Conservation (phyloP, 2,797 vertebrate species). For the Labeo calbasu region DNA sequence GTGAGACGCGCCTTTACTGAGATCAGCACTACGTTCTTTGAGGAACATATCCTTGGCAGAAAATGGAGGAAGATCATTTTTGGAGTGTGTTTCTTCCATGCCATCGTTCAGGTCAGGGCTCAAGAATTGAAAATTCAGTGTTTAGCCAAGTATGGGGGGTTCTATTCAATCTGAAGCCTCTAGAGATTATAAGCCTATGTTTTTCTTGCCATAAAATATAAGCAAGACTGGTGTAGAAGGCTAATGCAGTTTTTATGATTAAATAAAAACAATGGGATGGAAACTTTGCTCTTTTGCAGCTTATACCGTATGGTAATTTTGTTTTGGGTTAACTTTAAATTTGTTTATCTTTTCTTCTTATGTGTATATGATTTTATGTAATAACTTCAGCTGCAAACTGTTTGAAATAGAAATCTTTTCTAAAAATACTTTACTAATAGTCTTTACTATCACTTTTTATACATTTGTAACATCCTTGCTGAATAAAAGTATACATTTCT, state of each 20-base stretch:
- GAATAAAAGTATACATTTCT: neutral
- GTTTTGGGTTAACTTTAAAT: neutral
- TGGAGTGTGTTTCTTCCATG: conserved; percentile 83
- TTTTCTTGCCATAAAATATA: neutral
- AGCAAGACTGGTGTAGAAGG: neutral
- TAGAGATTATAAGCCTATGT: neutral
- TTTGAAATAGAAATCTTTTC: too few species aligned
- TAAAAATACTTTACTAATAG: neutral
- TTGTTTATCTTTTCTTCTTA: neutral
- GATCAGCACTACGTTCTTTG: conserved; percentile 79
- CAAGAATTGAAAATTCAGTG: neutral
- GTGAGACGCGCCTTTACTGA: conserved; percentile 82
- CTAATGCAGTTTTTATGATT: neutral
- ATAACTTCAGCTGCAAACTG: neutral
- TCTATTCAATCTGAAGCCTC: conserved; percentile 3
- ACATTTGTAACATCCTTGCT: neutral
- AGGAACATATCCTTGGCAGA: conserved; percentile 77
- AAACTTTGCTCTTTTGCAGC: neutral
- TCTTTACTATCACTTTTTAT: neutral
- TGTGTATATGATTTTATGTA: conserved; percentile 4
- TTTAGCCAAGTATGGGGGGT: neutral
- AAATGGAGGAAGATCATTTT: conserved; percentile 83
- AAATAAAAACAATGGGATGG: neutral
- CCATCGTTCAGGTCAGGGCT: conserved; percentile 78
- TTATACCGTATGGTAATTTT: neutral